Percentiles rank a stretch among this genome's conserved stretches.
phyloP scores from a whole-genome alignment of 2,113 vertebrate species.

The Peromyscus maniculatus region DNA sequence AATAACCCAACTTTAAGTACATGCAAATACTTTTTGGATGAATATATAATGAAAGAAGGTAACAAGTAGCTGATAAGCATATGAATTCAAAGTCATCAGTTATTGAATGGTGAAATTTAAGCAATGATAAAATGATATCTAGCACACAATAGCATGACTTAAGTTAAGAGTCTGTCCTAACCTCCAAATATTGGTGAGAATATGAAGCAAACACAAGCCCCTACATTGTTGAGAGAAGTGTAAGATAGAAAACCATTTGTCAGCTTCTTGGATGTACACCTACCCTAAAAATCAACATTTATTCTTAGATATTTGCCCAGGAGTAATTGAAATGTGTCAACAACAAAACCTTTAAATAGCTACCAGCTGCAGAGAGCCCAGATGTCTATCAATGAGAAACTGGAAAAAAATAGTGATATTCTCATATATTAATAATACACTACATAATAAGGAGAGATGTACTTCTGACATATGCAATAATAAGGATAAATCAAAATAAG shows the following conservation, averaged over 20 bases:
- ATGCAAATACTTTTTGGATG: background rate
- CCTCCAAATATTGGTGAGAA: background rate
- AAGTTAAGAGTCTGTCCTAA: background rate
- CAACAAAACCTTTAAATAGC: background rate
- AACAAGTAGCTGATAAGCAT: background rate
- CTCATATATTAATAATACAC: background rate
- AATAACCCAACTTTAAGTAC: background rate
- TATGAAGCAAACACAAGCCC: background rate
- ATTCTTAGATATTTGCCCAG: background rate
- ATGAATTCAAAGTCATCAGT: background rate
- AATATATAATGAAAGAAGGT: background rate
- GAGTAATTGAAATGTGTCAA: conserved; percentile 8
- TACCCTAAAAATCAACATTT: background rate
- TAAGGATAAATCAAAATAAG: background rate
- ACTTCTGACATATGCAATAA: background rate
- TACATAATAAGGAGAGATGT: background rate
- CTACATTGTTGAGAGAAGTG: background rate
- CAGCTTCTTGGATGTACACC: background rate
- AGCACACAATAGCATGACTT: background rate
- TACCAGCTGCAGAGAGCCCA: background rate
- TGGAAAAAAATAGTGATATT: background rate
- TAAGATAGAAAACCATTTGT: background rate
- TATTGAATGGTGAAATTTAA: background rate
- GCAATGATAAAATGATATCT: background rate
- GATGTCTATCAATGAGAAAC: background rate